Conservation (phyloP, 2,113 vertebrate genomes). For the Tamias sibiricus region DNA sequence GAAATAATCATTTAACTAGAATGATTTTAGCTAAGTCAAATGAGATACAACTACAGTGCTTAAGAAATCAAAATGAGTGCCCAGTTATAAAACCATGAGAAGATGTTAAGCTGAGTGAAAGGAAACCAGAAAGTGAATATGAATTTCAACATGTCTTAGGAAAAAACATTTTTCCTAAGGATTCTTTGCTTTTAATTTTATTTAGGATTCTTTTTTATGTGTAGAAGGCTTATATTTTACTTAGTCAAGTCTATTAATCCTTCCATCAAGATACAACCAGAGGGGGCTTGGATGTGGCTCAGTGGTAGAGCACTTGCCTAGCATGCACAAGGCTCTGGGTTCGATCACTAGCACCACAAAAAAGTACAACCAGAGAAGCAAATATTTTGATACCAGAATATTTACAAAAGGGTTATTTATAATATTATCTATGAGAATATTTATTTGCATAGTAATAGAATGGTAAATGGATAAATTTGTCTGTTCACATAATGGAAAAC, state of each 20-base stretch:
- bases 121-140: background rate
- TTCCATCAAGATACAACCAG: background rate
- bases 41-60: background rate
- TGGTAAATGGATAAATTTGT: background rate
- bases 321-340: too few relatives aligned
- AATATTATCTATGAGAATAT: background rate
- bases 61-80: background rate
- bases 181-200: conserved; percentile 10
- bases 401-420: background rate
- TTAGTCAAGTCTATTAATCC: background rate
- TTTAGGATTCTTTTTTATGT: background rate
- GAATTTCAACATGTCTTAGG: background rate
- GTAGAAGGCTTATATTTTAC: background rate
- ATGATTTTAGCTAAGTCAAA: background rate
- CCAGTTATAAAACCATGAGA: background rate
- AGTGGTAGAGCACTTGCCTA: too few relatives aligned
- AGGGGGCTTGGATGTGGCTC: too few relatives aligned
- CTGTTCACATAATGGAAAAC: conserved; percentile 8
- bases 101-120: background rate
- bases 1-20: background rate
- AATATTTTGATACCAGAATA: conserved; percentile 15
- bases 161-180: background rate
- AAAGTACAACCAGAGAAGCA: background rate
- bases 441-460: background rate
- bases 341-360: too few relatives aligned